These are phyloP conservation scores for Micrasema longulum DNA, from an alignment of 1,140 invertebrate species.

Conservation along the genomic window DNA sequence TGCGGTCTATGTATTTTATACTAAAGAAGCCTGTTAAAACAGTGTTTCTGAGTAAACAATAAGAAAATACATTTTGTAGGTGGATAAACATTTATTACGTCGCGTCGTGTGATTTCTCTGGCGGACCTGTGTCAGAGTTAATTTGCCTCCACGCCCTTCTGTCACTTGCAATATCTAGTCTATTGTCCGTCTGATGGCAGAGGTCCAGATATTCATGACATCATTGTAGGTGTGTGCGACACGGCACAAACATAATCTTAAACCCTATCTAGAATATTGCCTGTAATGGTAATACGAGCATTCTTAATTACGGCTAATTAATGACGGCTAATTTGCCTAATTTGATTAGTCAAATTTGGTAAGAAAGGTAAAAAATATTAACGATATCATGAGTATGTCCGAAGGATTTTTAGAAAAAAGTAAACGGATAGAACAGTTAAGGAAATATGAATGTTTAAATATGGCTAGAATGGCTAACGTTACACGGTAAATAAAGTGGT, in stretches of 20 bases:
- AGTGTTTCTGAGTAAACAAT: background rate
- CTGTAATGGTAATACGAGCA: too few species aligned
- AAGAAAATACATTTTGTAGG: background rate
- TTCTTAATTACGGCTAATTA: too few species aligned
- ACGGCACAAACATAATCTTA: background rate
- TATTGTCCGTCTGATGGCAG: conserved; percentile 25
- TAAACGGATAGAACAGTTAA: too few species aligned
- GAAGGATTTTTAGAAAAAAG: too few species aligned
- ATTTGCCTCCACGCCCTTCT: conserved; percentile 26
- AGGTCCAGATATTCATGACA: background rate
- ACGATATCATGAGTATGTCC: too few species aligned
- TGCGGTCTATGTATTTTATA: too few species aligned
- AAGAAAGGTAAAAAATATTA: too few species aligned
- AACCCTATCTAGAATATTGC: background rate
- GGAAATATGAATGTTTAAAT: too few species aligned
- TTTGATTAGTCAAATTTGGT: too few species aligned
- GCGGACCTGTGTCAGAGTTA: conserved; percentile 20
- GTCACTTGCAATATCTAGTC: conserved; percentile 30
- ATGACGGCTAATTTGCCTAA: too few species aligned
- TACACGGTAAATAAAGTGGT: too few species aligned
- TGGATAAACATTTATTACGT: background rate
- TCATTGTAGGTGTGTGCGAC: background rate
- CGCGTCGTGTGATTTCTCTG: background rate
- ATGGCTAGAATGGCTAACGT: too few species aligned
- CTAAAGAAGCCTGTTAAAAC: background rate